Base-by-base conservation (phyloP, 2,113 vertebrate species). In the Dendropsophus ebraccatus region DNA sequence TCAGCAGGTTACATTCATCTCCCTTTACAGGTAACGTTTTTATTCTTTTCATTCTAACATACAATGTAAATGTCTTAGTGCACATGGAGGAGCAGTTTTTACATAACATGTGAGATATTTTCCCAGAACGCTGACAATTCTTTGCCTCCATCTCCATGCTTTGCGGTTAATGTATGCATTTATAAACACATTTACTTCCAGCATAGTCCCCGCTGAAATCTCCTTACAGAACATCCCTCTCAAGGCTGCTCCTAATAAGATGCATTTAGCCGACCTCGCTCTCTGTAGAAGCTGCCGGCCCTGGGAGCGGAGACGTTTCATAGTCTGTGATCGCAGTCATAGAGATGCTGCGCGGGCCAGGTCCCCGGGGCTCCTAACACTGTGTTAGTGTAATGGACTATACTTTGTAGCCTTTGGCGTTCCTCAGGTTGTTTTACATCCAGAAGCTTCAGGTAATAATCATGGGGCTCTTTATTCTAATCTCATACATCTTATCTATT, bases 341-440 rank as follows among this genome's bases (percentile, higher is more conserved):
- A 19, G 50, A 37, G 32, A 35, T 79, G 76, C 50, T 79, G 32
- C n/a, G 52, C 19, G 6, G 19, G 52, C 58, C 32, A 58, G 25
- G 54, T 35, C 76, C 25, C 10, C 2, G 21, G 35, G 76, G 76
- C 54, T 41, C 19, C 41, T 23, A 78, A 56, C 41, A n/a, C n/a
- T n/a, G n/a, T n/a, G n/a, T 41, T 19, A 78, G 56, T 23, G 7
- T 75, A 58, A 79, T 79, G 58, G 52, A 79, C 12, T 37, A 16
- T 37, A 79, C 56, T 78, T 37, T 79, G 49, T 60, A 41, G 76
- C 30, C 52, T 60, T 54, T 60, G 54, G 30, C 56, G 16, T 75
- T 28, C 16, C 9, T n/a, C 14, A 45, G 70, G 35, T 45, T 75
- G 52, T 50, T 35, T n/a, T 37, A 54, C 49, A 79, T 37, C 13